phyloP scores from a whole-genome alignment of 2,113 vertebrate species.

The Uropsilus gracilis region DNA sequence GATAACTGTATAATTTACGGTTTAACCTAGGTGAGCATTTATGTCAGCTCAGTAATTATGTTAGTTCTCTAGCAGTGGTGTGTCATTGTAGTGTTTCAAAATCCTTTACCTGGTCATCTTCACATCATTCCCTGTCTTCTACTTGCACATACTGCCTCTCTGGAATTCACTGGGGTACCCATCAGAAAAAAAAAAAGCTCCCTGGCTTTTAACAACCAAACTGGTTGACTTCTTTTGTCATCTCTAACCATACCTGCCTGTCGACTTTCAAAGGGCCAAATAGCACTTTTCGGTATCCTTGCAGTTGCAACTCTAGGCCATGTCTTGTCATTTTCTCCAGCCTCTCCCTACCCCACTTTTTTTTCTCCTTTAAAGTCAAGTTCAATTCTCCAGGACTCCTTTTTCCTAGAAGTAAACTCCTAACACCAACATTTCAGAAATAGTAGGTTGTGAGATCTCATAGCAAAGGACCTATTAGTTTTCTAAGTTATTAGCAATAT shows the following conservation, averaged over 20 bases:
- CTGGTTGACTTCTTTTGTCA: neutral
- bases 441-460: neutral
- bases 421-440: neutral
- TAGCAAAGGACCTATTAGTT: neutral
- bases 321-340: neutral
- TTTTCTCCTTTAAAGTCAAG: neutral
- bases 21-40: neutral
- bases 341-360: too few relatives aligned
- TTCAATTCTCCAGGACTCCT: neutral
- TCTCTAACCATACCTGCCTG: neutral
- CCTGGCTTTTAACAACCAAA: neutral
- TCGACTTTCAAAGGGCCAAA: neutral
- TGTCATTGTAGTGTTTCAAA: neutral
- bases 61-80: neutral
- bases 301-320: neutral
- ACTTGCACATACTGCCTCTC: neutral
- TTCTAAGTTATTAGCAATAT: neutral
- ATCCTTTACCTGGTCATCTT: neutral
- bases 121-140: neutral
- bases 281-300: neutral
- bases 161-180: neutral
- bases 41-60: neutral
- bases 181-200: neutral
- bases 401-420: neutral
- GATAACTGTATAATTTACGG: neutral